phyloP scores from a whole-genome alignment of 1,140 invertebrate species.

The Hestina assimilis region DNA sequence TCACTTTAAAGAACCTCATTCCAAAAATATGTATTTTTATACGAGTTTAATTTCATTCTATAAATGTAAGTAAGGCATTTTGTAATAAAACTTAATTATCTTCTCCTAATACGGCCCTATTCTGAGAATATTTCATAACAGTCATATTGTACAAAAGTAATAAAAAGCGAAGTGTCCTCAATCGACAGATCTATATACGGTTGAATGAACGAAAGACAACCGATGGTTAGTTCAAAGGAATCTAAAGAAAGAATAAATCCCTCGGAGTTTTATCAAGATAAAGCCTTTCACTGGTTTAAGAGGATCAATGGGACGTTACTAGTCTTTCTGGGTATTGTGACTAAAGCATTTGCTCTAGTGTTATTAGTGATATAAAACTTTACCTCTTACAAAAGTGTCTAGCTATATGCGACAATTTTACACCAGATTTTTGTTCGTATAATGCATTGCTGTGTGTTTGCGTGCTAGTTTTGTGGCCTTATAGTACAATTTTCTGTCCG shows the following conservation, averaged over 20 bases:
- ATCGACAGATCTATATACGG: conserved; percentile 20
- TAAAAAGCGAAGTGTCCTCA: conserved; percentile 10
- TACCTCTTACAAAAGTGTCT: too few relatives aligned
- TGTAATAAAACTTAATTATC: too few relatives aligned
- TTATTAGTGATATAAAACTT: not conserved
- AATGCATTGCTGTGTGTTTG: too few relatives aligned
- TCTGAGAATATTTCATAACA: not conserved
- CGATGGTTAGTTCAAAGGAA: conserved; percentile 44
- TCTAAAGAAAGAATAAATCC: conserved; percentile 42
- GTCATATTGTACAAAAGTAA: conserved; percentile 4
- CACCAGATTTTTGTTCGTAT: too few relatives aligned
- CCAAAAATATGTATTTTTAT: too few relatives aligned
- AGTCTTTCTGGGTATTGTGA: not conserved
- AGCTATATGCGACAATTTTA: too few relatives aligned
- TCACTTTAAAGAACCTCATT: too few relatives aligned
- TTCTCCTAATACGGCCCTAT: not conserved
- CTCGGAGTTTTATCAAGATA: conserved; percentile 41
- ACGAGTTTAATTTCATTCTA: too few relatives aligned
- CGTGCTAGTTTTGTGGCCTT: too few relatives aligned
- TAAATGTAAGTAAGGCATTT: too few relatives aligned
- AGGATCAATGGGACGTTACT: conserved; percentile 1
- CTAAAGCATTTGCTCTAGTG: not conserved
- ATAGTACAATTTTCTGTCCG: too few relatives aligned
- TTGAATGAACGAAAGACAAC: conserved; percentile 14
- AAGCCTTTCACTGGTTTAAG: conserved; percentile 16